Percentiles rank a stretch among this genome's conserved stretches.
Conservation (phyloP, 2,888 invertebrate species). For the Xestobium rufovillosum region DNA sequence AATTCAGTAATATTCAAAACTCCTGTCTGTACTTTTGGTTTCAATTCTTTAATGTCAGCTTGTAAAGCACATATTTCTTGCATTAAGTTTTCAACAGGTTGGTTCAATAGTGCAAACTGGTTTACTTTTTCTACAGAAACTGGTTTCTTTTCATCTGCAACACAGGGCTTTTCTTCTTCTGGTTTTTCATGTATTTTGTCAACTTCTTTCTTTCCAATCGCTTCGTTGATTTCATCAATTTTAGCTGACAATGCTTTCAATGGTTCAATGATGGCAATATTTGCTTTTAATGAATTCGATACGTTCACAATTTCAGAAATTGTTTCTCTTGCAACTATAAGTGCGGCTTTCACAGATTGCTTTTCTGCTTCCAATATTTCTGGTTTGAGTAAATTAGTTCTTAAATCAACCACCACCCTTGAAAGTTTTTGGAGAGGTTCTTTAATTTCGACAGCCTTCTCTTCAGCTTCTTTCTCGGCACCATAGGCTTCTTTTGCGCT, state of each 20-base stretch:
- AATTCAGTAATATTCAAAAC: slow-evolving; percentile 1
- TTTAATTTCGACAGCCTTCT: too few species aligned
- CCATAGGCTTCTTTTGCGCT: too few species aligned
- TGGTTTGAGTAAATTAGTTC: neutral
- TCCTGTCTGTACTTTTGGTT: neutral
- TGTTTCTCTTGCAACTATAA: neutral
- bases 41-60: neutral
- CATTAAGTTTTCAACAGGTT: too few species aligned
- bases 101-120: slow-evolving; percentile 4
- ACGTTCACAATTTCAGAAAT: neutral
- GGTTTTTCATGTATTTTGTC: too few species aligned
- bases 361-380: neutral
- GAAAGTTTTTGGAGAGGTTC: slow-evolving; percentile 12
- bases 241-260: slow-evolving; percentile 4
- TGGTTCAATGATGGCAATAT: slow-evolving; percentile 15
- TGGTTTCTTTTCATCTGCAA: too few species aligned
- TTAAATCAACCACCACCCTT: slow-evolving; percentile 5
- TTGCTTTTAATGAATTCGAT: too few species aligned
- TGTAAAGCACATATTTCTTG: too few species aligned
- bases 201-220: too few species aligned
- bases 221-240: neutral
- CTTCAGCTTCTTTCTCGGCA: neutral
- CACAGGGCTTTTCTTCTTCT: neutral
- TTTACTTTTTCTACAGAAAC: too few species aligned
- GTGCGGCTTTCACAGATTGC: neutral